Conservation (phyloP, 2,888 invertebrate genomes). For the Philonicus albiceps region DNA sequence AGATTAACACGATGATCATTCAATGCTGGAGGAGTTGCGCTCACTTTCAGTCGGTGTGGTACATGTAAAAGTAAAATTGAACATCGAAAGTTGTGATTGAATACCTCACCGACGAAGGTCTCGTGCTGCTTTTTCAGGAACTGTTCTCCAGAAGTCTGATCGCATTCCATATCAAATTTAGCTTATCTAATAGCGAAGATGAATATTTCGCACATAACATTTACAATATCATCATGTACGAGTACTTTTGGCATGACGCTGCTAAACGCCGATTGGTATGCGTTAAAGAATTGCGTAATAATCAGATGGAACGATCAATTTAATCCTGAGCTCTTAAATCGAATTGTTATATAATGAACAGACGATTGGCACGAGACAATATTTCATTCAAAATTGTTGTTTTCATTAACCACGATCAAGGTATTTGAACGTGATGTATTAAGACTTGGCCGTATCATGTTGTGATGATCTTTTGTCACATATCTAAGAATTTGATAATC, state of each 20-base stretch:
- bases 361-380: slow-evolving; percentile 52
- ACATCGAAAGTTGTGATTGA: slow-evolving; percentile 36
- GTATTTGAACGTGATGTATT: background rate
- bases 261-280: background rate
- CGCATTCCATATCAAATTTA: background rate
- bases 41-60: slow-evolving; percentile 20
- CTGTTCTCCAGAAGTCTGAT: background rate
- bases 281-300: slow-evolving; percentile 17
- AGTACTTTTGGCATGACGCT: background rate
- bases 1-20: slow-evolving; percentile 40
- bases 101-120: slow-evolving; percentile 27
- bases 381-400: slow-evolving; percentile 49
- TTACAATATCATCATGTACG: background rate
- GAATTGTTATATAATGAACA: slow-evolving; percentile 51
- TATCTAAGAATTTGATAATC: background rate
- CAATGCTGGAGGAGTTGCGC: slow-evolving; percentile 31
- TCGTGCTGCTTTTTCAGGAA: slow-evolving; percentile 34
- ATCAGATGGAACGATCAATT: slow-evolving; percentile 14
- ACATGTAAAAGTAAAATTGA: slow-evolving; percentile 21
- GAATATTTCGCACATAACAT: slow-evolving; percentile 4
- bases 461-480: background rate
- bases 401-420: background rate
- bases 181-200: slow-evolving; percentile 5
- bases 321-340: slow-evolving; percentile 43
- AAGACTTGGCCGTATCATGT: background rate